Conservation (phyloP, 1,140 invertebrate species). For the Leptoteleia sp. region DNA sequence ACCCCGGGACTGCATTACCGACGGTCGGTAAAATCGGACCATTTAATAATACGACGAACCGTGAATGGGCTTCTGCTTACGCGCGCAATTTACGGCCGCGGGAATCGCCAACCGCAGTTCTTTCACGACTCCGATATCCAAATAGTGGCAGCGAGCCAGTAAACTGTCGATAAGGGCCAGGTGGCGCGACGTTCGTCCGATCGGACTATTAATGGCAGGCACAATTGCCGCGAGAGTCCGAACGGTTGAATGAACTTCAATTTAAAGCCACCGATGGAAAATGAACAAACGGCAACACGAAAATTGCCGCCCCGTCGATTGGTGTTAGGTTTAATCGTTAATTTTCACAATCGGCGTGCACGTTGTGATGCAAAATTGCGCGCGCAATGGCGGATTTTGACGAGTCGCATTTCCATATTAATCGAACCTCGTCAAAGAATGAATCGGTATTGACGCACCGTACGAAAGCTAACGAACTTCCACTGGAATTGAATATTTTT, state of each 20-base stretch:
- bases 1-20: too few species aligned
- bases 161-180: conserved; percentile 32
- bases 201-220: conserved; percentile 13
- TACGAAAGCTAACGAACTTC: conserved; percentile 1
- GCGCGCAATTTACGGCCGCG: too few species aligned
- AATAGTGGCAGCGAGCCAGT: conserved; percentile 36
- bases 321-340: too few species aligned
- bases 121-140: neutral
- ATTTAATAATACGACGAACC: too few species aligned
- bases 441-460: neutral
- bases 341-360: too few species aligned
- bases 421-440: conserved; percentile 3
- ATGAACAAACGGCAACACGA: conserved; percentile 3
- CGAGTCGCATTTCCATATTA: conserved; percentile 8
- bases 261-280: conserved; percentile 1
- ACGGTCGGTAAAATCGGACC: too few species aligned
- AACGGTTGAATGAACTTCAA: conserved; percentile 19
- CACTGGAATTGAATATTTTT: too few species aligned
- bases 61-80: too few species aligned
- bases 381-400: conserved; percentile 5
- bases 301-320: too few species aligned
- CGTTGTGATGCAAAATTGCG: neutral
- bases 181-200: conserved; percentile 1
- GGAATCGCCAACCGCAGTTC: neutral
- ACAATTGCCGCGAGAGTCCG: neutral